A percentile compares a stretch with the other conserved stretches of the same genome.
Evolutionary conservation across 1,140 invertebrate genomes (phyloP).

Genomic region (Drosophila bipectinata): DNA sequence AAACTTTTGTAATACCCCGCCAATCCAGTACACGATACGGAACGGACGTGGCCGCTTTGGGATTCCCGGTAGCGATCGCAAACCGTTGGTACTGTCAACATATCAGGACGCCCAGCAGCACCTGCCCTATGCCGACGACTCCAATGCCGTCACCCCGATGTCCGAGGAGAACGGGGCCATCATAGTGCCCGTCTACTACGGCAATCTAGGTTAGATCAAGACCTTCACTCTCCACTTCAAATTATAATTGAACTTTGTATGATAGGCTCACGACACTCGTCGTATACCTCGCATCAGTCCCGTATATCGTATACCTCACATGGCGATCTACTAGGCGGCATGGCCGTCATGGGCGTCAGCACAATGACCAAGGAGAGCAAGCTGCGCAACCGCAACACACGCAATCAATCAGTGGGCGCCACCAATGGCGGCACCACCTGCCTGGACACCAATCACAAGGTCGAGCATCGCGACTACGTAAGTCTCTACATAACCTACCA

Average conservation of each 20-base stretch:
- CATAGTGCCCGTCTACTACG: constrained; percentile 94
- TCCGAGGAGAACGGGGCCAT: constrained; percentile 98
- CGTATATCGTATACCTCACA: constrained; percentile 96
- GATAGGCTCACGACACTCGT: constrained; percentile 93
- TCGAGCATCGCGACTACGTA: constrained; percentile 88
- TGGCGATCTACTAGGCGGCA: constrained; percentile 92
- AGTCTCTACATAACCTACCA: constrained; percentile 76
- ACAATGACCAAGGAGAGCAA: constrained; percentile 93
- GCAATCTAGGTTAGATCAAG: constrained; percentile 87
- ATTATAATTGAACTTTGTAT: neutral
- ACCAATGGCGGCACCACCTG: constrained; percentile 84
- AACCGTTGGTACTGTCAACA: constrained; percentile 96
- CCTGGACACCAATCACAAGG: constrained; percentile 88
- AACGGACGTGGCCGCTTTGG: constrained; percentile 89
- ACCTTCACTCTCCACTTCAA: fast-evolving
- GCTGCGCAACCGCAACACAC: constrained; percentile 89
- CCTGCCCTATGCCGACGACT: constrained; percentile 98
- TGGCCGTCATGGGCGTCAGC: constrained; percentile 86
- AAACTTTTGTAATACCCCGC: constrained; percentile 16
- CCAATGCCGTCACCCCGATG: constrained; percentile 98
- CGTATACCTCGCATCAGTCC: constrained; percentile 96
- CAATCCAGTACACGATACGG: constrained; percentile 87
- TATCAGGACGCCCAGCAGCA: constrained; percentile 98
- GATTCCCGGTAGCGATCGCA: constrained; percentile 92
- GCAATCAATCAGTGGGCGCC: constrained; percentile 87